Percentiles rank a stretch among this genome's conserved stretches.
Conservation (phyloP, 2,797 vertebrate genomes). For the Phrynocephalus vlangalii region DNA sequence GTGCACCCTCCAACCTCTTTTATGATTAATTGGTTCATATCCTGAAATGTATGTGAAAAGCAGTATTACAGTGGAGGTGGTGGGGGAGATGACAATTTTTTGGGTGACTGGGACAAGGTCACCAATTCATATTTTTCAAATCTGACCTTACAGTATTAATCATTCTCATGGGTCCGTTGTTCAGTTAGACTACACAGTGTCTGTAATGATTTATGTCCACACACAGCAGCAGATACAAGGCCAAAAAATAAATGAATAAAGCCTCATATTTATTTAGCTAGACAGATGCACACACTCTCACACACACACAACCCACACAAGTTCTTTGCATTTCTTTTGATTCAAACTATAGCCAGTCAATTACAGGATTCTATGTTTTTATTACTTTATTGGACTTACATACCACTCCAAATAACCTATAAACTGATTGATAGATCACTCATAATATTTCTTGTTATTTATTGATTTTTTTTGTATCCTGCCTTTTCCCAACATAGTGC, state of each 20-base stretch:
- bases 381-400: no score
- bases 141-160: slow-evolving; percentile 29
- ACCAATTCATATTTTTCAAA: neutral
- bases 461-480: no score
- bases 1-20: neutral
- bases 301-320: no score
- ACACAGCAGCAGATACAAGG: neutral
- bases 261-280: neutral
- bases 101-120: slow-evolving; percentile 23
- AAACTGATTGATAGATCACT: neutral
- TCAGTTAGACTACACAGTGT: neutral
- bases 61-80: neutral
- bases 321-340: neutral
- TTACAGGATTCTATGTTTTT: neutral
- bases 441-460: no score
- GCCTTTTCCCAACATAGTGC: no score
- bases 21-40: slow-evolving; percentile 38
- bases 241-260: neutral
- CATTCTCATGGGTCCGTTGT: slow-evolving; percentile 22
- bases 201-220: slow-evolving; percentile 8
- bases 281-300: neutral
- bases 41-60: slow-evolving; percentile 2
- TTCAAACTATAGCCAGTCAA: no score
- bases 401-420: no score
- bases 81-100: slow-evolving; percentile 41